phyloP scores from a whole-genome alignment of 2,797 vertebrate species.

The Xenentodon cancila region DNA sequence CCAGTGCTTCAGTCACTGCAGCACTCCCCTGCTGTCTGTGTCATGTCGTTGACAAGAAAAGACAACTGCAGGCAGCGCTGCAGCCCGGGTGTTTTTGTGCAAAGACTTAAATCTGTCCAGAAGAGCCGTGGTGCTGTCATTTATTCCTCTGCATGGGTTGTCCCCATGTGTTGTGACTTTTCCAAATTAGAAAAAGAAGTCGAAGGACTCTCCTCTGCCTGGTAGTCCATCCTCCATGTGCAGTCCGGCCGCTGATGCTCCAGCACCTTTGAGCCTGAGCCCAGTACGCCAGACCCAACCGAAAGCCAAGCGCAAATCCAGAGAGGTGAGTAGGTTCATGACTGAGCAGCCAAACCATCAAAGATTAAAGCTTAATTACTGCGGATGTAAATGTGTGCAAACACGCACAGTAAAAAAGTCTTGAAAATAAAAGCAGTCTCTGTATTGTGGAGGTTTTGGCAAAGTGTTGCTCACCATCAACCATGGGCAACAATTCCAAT shows the following conservation, averaged over 20 bases:
- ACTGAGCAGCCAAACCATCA: conserved; percentile 11
- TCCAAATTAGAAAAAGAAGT: conserved; percentile 88
- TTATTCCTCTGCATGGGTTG: conserved; percentile 21
- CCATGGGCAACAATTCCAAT: conserved; percentile 26
- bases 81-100: conserved; percentile 30
- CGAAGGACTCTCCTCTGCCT: conserved; percentile 84
- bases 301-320: conserved; percentile 88
- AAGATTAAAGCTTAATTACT: conserved; percentile 24
- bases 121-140: background rate
- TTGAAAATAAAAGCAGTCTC: background rate
- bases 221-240: conserved; percentile 73
- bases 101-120: conserved; percentile 34
- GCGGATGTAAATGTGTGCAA: background rate
- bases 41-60: conserved; percentile 78
- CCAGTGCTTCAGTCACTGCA: conserved; percentile 73
- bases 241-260: conserved; percentile 81
- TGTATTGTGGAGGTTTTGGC: conserved; percentile 10
- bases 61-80: conserved; percentile 70
- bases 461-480: conserved; percentile 40
- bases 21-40: conserved; percentile 73
- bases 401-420: too few species aligned
- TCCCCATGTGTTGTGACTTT: conserved; percentile 44
- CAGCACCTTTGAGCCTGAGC: conserved; percentile 77
- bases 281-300: conserved; percentile 84
- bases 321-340: conserved; percentile 83